Percentiles rank a stretch among this genome's conserved stretches.
These are phyloP conservation scores for Caenorhabditis doughertyi DNA, from an alignment of 2,888 invertebrate genomes.

Conservation along the genomic window DNA sequence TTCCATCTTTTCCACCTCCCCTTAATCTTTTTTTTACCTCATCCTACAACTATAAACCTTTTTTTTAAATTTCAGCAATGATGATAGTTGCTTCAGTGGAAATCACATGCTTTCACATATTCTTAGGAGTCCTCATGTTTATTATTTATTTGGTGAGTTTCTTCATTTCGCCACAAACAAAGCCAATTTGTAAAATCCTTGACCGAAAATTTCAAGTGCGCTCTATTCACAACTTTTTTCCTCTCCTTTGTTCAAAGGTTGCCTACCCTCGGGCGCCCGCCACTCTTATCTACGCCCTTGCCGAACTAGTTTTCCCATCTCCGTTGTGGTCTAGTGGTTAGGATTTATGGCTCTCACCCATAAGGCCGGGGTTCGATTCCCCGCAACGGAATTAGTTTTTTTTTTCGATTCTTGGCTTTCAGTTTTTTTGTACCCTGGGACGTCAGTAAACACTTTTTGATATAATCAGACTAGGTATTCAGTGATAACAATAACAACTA, in stretches of 20 bases:
- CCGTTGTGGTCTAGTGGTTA: conserved; percentile 77
- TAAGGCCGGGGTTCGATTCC: conserved; percentile 78
- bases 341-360: conserved; percentile 77
- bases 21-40: not conserved
- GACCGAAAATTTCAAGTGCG: not conserved
- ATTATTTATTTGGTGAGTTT: conserved; percentile 24
- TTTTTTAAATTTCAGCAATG: too few relatives aligned
- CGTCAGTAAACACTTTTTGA: not conserved
- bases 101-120: conserved; percentile 24
- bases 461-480: not conserved
- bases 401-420: not conserved
- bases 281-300: not conserved
- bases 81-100: conserved; percentile 28
- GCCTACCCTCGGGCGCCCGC: too few relatives aligned
- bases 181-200: too few relatives aligned
- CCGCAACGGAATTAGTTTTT: conserved; percentile 69
- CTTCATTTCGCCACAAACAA: not conserved
- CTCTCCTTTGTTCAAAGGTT: too few relatives aligned
- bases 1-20: too few relatives aligned
- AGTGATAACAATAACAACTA: not conserved
- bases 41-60: too few relatives aligned
- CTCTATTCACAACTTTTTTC: too few relatives aligned
- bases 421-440: too few relatives aligned
- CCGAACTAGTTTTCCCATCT: not conserved
- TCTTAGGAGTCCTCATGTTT: conserved; percentile 18